Percentiles rank a stretch among this genome's conserved stretches.
Evolutionary conservation across 2,888 invertebrate species (phyloP).

Genomic region (Prosapia bicincta): DNA sequence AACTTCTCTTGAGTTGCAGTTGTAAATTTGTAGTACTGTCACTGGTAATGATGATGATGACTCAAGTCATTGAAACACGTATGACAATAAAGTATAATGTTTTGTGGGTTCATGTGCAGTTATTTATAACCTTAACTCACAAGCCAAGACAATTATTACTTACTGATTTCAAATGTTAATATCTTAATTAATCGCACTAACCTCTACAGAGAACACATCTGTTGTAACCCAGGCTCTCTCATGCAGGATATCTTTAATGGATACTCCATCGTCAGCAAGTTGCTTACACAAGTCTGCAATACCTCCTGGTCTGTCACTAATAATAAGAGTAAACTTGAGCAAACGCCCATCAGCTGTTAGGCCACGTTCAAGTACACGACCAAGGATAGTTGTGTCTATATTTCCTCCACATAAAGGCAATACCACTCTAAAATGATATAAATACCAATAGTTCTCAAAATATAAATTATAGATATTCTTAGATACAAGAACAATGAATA

Average conservation of each 20-base stretch:
- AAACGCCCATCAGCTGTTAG: slow-evolving; percentile 81
- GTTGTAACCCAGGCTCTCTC: slow-evolving; percentile 91
- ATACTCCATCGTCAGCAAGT: slow-evolving; percentile 73
- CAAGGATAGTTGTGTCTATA: slow-evolving; percentile 88
- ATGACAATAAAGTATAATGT: no score
- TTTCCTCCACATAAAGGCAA: slow-evolving; percentile 84
- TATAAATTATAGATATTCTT: no score
- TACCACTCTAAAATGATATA: slow-evolving; percentile 62
- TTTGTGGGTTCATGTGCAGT: no score
- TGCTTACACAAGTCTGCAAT: slow-evolving; percentile 79
- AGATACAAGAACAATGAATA: no score
- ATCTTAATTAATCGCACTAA: slow-evolving; percentile 43
- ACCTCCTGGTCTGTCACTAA: slow-evolving; percentile 84
- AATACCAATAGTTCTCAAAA: no score
- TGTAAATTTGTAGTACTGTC: no score
- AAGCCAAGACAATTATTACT: no score
- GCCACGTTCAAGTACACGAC: slow-evolving; percentile 83
- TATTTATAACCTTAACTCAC: no score
- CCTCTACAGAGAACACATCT: slow-evolving; percentile 80
- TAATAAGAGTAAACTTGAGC: slow-evolving; percentile 70
- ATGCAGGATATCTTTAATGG: slow-evolving; percentile 94
- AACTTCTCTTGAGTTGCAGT: no score
- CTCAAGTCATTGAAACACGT: no score
- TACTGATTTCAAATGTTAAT: no score
- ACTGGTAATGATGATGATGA: no score